phyloP scores from a whole-genome alignment of 2,797 vertebrate genomes.

The Bradypodion pumilum region DNA sequence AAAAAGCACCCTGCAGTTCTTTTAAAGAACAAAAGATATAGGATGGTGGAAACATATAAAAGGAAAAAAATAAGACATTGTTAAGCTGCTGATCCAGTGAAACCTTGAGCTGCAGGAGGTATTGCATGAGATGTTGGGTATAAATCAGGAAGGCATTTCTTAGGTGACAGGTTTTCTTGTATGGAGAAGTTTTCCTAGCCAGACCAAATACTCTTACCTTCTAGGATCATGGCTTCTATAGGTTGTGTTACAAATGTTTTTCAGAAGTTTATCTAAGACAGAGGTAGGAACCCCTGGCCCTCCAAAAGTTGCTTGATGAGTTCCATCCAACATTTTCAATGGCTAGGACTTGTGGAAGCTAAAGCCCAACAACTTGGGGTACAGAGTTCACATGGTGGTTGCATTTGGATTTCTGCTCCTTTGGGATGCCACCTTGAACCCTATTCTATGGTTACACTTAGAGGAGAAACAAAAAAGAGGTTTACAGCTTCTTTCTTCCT shows the following conservation, averaged over 20 bases:
- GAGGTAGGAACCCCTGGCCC: too few species aligned
- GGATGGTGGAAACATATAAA: background rate
- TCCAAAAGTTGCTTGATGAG: too few species aligned
- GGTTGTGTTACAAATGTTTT: background rate
- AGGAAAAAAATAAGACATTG: background rate
- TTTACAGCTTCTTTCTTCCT: too few species aligned
- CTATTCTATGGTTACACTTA: background rate
- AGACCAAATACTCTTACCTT: background rate
- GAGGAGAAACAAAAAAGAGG: background rate
- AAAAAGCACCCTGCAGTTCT: slow-evolving; percentile 36
- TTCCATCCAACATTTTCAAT: too few species aligned
- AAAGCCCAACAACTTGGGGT: background rate
- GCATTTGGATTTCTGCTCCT: background rate
- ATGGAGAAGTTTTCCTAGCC: background rate
- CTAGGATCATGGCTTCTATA: background rate
- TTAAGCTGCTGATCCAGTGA: background rate
- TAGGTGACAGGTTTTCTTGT: background rate
- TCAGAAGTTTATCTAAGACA: too few species aligned
- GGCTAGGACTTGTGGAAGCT: too few species aligned
- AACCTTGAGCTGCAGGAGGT: background rate
- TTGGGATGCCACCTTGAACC: background rate
- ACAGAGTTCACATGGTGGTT: background rate
- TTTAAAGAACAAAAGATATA: slow-evolving; percentile 21
- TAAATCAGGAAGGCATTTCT: background rate
- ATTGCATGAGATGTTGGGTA: background rate